phyloP scores from a whole-genome alignment of 2,113 vertebrate species.

The Nothocercus nigrocapillus region DNA sequence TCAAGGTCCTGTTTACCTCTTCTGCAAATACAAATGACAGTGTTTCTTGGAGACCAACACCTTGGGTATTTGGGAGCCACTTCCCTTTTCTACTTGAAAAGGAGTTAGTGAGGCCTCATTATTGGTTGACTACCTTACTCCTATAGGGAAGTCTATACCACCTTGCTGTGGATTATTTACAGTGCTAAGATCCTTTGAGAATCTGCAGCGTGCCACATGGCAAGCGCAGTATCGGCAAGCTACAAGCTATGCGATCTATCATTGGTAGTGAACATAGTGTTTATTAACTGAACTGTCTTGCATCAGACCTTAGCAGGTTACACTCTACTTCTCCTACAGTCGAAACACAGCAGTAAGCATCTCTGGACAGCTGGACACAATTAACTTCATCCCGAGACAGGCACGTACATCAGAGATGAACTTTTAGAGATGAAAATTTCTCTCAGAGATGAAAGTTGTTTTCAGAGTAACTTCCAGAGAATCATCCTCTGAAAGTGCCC shows the following conservation, averaged over 20 bases:
- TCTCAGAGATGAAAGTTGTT: not conserved
- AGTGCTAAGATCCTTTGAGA: not conserved
- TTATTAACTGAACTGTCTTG: not conserved
- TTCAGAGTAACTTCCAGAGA: no score
- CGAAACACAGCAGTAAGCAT: not conserved
- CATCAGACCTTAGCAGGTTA: not conserved
- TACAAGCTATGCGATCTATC: not conserved
- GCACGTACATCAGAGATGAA: not conserved
- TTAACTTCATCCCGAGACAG: not conserved
- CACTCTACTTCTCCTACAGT: not conserved
- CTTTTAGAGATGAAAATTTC: not conserved
- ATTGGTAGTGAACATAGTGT: not conserved
- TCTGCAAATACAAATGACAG: not conserved
- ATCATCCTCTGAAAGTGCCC: not conserved
- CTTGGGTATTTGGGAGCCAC: not conserved
- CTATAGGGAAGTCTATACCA: not conserved
- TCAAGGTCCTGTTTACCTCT: not conserved
- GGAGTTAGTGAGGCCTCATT: not conserved
- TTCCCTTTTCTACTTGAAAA: not conserved
- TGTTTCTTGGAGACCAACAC: not conserved
- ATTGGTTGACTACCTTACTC: not conserved
- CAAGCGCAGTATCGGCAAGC: not conserved
- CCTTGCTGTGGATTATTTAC: not conserved
- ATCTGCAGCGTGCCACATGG: not conserved
- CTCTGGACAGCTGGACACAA: not conserved